These are phyloP conservation scores for Teinopalpus imperialis DNA, from an alignment of 2,888 invertebrate genomes.

Conservation along the genomic window DNA sequence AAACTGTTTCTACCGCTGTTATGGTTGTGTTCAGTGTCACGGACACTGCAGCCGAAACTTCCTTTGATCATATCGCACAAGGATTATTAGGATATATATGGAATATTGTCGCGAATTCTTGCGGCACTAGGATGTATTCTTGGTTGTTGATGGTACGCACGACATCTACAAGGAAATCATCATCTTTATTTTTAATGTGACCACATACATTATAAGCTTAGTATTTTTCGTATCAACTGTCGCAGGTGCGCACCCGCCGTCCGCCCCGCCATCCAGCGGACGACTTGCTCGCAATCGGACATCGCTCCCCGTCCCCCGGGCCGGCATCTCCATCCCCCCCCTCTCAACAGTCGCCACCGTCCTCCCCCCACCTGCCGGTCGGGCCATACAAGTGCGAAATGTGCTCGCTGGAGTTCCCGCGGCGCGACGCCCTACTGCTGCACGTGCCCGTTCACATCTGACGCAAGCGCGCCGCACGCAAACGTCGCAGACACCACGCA, in stretches of 20 bases:
- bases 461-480: slow-evolving; percentile 43
- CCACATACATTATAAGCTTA: too few relatives aligned
- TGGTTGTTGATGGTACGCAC: too few relatives aligned
- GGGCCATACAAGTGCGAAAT: slow-evolving; percentile 90
- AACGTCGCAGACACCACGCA: slow-evolving; percentile 10
- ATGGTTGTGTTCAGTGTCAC: too few relatives aligned
- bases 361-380: slow-evolving; percentile 36
- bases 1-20: too few relatives aligned
- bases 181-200: too few relatives aligned
- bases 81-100: too few relatives aligned
- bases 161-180: too few relatives aligned
- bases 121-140: too few relatives aligned
- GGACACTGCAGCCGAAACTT: too few relatives aligned
- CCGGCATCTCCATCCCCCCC: slow-evolving; percentile 25
- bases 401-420: slow-evolving; percentile 89
- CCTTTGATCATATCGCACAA: too few relatives aligned
- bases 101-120: too few relatives aligned
- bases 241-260: slow-evolving; percentile 48
- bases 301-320: slow-evolving; percentile 35
- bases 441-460: slow-evolving; percentile 93
- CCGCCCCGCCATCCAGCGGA: slow-evolving; percentile 68
- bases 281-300: slow-evolving; percentile 61
- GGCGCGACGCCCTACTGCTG: slow-evolving; percentile 86
- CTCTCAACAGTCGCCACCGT: slow-evolving; percentile 23
- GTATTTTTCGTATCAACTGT: too few relatives aligned